phyloP scores from a whole-genome alignment of 2,113 vertebrate genomes.

The Ceyx margarethae region DNA sequence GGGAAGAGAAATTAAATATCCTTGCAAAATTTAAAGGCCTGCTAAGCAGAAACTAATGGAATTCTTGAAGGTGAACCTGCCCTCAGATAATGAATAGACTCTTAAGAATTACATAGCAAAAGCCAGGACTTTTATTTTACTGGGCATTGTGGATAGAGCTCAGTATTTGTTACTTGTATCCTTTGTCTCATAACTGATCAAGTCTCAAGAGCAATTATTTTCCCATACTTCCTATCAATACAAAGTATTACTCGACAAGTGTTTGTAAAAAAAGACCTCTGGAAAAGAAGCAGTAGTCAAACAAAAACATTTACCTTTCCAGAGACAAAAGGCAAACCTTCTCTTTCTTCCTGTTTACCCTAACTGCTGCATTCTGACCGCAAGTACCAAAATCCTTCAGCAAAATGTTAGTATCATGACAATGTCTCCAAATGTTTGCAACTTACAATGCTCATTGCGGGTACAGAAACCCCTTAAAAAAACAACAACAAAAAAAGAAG shows the following conservation, averaged over 20 bases:
- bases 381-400: background rate
- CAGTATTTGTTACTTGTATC: background rate
- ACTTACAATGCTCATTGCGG: background rate
- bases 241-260: background rate
- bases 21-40: background rate
- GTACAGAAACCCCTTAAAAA: background rate
- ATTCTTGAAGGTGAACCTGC: background rate
- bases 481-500: background rate
- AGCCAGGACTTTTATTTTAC: background rate
- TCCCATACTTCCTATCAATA: background rate
- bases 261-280: background rate
- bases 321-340: background rate
- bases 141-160: background rate
- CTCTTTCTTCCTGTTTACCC: background rate
- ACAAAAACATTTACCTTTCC: background rate
- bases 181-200: background rate
- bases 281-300: background rate
- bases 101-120: background rate
- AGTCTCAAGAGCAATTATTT: background rate
- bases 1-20: background rate
- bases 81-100: background rate
- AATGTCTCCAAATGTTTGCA: background rate
- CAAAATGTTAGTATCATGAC: background rate
- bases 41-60: background rate
- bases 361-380: background rate